Evolutionary conservation across 2,113 vertebrate genomes (phyloP).

Genomic region (mouse (Mus musculus)): DNA sequence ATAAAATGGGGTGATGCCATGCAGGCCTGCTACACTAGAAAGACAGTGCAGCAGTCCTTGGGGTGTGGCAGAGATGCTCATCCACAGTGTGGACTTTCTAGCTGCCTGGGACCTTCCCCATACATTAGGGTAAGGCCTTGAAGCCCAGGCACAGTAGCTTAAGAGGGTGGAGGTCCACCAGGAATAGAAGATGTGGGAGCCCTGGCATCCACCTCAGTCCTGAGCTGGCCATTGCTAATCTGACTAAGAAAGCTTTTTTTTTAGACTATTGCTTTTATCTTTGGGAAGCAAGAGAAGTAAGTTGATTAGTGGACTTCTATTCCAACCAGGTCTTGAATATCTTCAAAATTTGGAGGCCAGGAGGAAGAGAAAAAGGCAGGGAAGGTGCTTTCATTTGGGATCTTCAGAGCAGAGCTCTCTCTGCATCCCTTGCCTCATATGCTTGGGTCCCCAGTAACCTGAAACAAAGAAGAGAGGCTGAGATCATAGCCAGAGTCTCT

Average conservation of each 20-base stretch:
- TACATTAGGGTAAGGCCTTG: not conserved
- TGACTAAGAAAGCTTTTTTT: not conserved
- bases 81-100: not conserved
- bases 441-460: not conserved
- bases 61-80: not conserved
- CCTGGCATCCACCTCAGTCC: not conserved
- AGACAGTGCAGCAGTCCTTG: not conserved
- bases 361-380: not conserved
- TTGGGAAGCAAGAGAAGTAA: not conserved
- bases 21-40: not conserved
- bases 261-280: not conserved
- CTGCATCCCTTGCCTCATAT: not conserved
- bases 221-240: not conserved
- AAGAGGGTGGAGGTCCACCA: rapidly evolving
- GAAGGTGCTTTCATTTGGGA: not conserved
- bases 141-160: not conserved
- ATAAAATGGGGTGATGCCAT: not conserved
- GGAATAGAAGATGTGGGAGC: not conserved
- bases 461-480: not conserved
- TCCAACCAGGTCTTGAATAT: not conserved
- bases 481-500: not conserved
- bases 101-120: not conserved
- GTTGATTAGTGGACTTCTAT: not conserved
- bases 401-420: not conserved
- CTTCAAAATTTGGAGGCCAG: not conserved